phyloP scores from a whole-genome alignment of 2,113 vertebrate species.

The Vombatus ursinus region DNA sequence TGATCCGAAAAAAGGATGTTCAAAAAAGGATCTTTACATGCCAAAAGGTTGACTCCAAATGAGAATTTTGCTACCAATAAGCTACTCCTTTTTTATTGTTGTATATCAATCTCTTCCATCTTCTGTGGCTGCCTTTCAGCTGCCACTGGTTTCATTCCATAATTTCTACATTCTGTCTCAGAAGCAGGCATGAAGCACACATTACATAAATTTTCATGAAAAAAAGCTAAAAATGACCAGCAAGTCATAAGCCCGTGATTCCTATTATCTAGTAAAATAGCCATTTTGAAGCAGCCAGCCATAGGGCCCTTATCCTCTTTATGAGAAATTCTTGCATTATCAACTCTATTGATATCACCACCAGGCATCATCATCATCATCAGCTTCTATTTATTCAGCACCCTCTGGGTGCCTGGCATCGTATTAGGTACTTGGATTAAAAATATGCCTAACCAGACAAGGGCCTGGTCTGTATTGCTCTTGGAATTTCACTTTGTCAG shows the following conservation, averaged over 20 bases:
- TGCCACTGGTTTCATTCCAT: background rate
- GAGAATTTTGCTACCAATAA: background rate
- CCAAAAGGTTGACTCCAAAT: background rate
- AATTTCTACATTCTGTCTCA: slow-evolving; percentile 25
- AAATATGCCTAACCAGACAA: slow-evolving; percentile 25
- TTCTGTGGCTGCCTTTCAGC: background rate
- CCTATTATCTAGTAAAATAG: slow-evolving; percentile 43
- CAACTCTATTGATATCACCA: slow-evolving; percentile 34
- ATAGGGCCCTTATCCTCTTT: slow-evolving; percentile 11
- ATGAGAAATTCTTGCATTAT: slow-evolving; percentile 40
- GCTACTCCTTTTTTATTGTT: background rate
- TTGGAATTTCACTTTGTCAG: slow-evolving; percentile 58
- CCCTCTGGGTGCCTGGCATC: slow-evolving; percentile 47
- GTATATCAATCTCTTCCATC: background rate
- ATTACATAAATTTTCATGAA: slow-evolving; percentile 26
- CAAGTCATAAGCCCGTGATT: slow-evolving; percentile 16
- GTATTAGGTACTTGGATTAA: slow-evolving; percentile 24
- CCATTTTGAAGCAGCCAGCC: slow-evolving; percentile 19
- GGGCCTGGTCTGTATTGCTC: slow-evolving; percentile 11
- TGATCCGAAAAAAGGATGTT: background rate
- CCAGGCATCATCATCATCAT: background rate
- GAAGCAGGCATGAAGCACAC: slow-evolving; percentile 4
- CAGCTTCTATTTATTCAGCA: slow-evolving; percentile 20
- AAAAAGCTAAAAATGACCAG: slow-evolving; percentile 38
- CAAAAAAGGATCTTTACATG: background rate